Base-by-base conservation (phyloP, 2,113 vertebrate species). In the Oreotrochilus melanogaster region DNA sequence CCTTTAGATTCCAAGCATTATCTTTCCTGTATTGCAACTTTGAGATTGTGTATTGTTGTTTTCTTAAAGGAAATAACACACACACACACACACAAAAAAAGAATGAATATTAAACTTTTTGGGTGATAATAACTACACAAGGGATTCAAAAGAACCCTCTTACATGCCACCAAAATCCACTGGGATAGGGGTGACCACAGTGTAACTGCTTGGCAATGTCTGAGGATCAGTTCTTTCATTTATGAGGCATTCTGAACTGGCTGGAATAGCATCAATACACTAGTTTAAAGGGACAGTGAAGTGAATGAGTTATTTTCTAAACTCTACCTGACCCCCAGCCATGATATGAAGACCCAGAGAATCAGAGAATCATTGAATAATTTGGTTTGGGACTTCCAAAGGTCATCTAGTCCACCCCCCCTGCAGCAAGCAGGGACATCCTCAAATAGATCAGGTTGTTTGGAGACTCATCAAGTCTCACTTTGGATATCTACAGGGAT, bases 1-100 rank as follows among this genome's bases (percentile, higher is more conserved):
- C 87, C 51, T 93, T 92, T 80, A 83, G 85, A 74, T 82, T 96
- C 65, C 67, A 92, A 82, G 70, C 62, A 76, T 88, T 94, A 88
- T 80, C 57, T 78, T 83, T 89, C 78, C 67, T 84, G 58, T 79
- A 33, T 69, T 88, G 48, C 67, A 89, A 73, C 54, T 93, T 69
- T 72, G 86, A 90, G 28, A 69, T 76, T 81, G 18, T 67, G 31
- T 45, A 23, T 61, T 76, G 11, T 28, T 35, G 3, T 61, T 60
- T 31, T 23, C 19, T 18, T 18, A 47, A 47, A 21, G 18, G 21
- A 21, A 47, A 47, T 21, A 47, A 47, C 45, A 21, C 18, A 47
- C 39, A 47, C 45, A 47, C 18, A 47, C 45, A 47, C 31, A 56
- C 31, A 66, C 39, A 66, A 48, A 6, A 28, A 35, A 6, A 27